A percentile compares a stretch with the other conserved stretches of the same genome.
phyloP scores from a whole-genome alignment of 2,888 invertebrate species.

The Chrysolina haemoptera region DNA sequence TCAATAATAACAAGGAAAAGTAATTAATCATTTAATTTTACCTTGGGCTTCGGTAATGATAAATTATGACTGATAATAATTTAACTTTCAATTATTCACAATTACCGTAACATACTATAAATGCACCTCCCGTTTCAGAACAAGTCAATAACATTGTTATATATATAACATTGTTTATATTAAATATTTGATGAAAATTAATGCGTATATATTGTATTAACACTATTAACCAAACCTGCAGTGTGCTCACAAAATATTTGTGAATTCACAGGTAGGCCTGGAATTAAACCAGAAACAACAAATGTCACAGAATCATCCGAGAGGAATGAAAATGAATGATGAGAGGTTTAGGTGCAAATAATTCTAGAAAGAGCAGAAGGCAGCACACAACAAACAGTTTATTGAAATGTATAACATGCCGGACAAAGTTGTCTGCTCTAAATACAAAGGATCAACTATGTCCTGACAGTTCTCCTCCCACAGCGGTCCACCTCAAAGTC shows the following conservation, averaged over 20 bases:
- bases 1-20: too few species aligned
- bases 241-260: background rate
- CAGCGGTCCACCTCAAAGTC: conserved; percentile 47
- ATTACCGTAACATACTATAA: too few species aligned
- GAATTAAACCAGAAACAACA: conserved; percentile 20
- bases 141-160: too few species aligned
- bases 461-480: conserved; percentile 49
- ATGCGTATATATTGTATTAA: background rate
- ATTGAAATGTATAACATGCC: conserved; percentile 53
- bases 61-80: too few species aligned
- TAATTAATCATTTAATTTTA: too few species aligned
- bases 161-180: too few species aligned
- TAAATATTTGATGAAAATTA: too few species aligned
- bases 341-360: conserved; percentile 53
- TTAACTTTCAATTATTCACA: too few species aligned
- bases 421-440: conserved; percentile 48
- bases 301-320: conserved; percentile 33
- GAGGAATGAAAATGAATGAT: conserved; percentile 49
- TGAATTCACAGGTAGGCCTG: background rate
- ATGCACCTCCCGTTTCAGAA: too few species aligned
- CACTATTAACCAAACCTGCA: too few species aligned
- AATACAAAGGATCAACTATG: conserved; percentile 45
- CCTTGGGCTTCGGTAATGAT: too few species aligned
- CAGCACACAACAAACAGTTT: conserved; percentile 54
- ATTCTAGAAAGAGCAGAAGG: conserved; percentile 49